Conservation (phyloP, 1,140 invertebrate species). For the Drosophila arizonae region DNA sequence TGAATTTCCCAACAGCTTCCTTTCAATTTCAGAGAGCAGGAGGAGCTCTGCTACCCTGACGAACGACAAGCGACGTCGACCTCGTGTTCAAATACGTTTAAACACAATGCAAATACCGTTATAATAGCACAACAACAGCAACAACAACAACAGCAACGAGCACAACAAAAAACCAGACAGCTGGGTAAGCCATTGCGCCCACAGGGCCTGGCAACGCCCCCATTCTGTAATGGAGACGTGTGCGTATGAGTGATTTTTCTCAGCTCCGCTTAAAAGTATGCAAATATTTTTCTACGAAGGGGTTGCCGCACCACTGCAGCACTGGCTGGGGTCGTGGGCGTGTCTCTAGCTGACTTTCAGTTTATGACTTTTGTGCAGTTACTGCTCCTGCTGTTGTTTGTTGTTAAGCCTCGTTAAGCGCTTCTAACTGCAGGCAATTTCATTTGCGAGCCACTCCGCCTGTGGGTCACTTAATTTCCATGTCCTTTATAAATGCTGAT, state of each 20-base stretch:
- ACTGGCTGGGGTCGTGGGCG: conserved; percentile 39
- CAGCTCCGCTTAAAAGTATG: conserved; percentile 76
- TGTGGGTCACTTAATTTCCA: conserved; percentile 61
- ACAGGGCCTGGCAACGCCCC: conserved; percentile 59
- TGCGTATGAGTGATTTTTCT: conserved; percentile 80
- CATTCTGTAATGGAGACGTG: conserved; percentile 48
- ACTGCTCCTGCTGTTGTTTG: conserved; percentile 21
- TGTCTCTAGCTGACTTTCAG: conserved; percentile 60
- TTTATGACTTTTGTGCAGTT: conserved; percentile 56
- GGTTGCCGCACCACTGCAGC: conserved; percentile 18
- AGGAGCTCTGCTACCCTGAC: conserved; percentile 39
- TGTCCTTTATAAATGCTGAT: conserved; percentile 55
- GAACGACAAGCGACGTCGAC: conserved; percentile 19
- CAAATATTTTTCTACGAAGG: conserved; percentile 60
- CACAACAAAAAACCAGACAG: conserved; percentile 61
- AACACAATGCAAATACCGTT: conserved; percentile 82
- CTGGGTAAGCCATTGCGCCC: conserved; percentile 46
- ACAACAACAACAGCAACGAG: conserved; percentile 20
- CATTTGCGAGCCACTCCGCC: conserved; percentile 54
- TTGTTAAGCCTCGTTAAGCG: conserved; percentile 53
- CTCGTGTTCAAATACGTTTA: conserved; percentile 76
- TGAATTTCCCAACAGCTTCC: conserved; percentile 54
- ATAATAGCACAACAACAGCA: conserved; percentile 72
- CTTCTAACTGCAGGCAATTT: conserved; percentile 81
- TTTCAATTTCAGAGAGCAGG: conserved; percentile 4